Evolutionary conservation across 92 coral and sea anemone species (phyloP), one percentile per base, ranked within the genome.

Genomic region (Plumapathes pennacea): DNA sequence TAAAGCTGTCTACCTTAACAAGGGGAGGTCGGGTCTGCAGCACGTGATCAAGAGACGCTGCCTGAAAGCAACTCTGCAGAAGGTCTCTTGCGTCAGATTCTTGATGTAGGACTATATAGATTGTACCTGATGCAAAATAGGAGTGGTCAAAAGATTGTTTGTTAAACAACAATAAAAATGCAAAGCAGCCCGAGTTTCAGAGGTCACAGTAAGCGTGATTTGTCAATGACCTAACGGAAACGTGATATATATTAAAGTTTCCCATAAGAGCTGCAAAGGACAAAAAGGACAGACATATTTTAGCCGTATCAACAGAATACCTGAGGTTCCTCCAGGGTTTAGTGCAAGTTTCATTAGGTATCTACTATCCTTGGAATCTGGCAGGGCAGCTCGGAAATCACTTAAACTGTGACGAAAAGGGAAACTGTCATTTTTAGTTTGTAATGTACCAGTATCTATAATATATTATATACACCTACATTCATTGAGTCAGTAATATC

Each of bases 11-110:
- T 67, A 81, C 87, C 87, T 74, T 66, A 33, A 26, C 48, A 9
- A 34, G 10, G 14, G 49, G 71, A 2, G 36, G 77, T 31, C 48
- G 73, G 43, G 80, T 76, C 32, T 85, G 82, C 20, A 94, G 58
- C 29, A 82, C 82, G 25, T 42, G 77, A 46, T 94, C 97, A 54
- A 94, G 50, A 26, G 66, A 78, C 1, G 85, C 84, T 8, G 91
- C 85, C 56, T 94, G 99, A 59, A 84, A 94, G 57, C 89, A 94
- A 44, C 99, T 71, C 61, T 84, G 95, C 3, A 89, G 68, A 37
- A 76, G 82, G 39, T 83, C 88, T 12, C 29, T 10, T 15, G 86
- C 57, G 7, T 45, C 74, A 19, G 91, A 64, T 20, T 92, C 50
- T 50, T 86, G 82, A 43, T 92, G 98, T 10, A 92, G 83, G 23